Percentiles rank a stretch among this genome's conserved stretches.
Evolutionary conservation across 2,888 invertebrate genomes (phyloP).

Genomic region (Ophion costatus): DNA sequence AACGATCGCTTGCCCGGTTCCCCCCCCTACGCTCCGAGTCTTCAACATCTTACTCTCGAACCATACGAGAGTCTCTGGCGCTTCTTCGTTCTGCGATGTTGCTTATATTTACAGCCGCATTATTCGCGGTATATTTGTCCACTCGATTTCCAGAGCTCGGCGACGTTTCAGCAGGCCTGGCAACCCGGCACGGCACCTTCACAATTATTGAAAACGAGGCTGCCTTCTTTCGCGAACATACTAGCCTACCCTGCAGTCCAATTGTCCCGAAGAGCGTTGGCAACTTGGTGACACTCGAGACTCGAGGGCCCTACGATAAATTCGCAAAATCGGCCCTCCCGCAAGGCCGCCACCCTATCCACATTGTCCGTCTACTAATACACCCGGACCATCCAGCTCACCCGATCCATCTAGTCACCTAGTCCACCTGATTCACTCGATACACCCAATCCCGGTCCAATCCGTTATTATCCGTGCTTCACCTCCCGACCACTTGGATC

Average conservation of each 20-base stretch:
- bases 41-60: conserved; percentile 25
- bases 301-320: not conserved
- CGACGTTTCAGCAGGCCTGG: not conserved
- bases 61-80: not conserved
- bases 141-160: not conserved
- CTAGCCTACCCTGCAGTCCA: not conserved
- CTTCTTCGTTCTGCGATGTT: not conserved
- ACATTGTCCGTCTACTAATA: not conserved
- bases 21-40: not conserved
- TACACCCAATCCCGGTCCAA: not conserved
- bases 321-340: no score
- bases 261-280: not conserved
- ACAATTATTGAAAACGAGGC: not conserved
- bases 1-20: not conserved
- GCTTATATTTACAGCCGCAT: not conserved
- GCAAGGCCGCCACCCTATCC: no score
- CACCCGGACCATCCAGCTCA: no score
- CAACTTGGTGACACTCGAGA: not conserved
- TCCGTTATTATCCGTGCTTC: not conserved
- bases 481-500: not conserved
- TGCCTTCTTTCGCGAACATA: not conserved
- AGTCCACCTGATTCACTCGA: not conserved
- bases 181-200: not conserved
- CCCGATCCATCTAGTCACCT: no score
- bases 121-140: not conserved